A percentile compares a stretch with the other conserved stretches of the same genome.
Conservation (phyloP, 2,113 vertebrate species). For the Pristiophorus japonicus region DNA sequence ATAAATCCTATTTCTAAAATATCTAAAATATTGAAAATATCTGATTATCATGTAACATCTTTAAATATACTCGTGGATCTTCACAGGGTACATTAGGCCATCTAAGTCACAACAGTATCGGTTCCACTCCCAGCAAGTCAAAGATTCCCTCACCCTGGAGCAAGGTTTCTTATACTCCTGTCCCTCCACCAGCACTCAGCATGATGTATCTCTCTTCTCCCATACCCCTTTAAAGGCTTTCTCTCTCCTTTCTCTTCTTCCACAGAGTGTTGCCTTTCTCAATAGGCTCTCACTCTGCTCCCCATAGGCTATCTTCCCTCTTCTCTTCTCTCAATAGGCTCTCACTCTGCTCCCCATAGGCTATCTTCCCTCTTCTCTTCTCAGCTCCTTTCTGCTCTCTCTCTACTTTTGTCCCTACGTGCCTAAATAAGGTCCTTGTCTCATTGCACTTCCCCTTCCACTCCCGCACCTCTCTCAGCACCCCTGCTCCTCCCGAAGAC, state of each 20-base stretch:
- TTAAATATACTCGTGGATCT: too few species aligned
- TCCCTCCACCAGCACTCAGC: too few species aligned
- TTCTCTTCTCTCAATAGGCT: background rate
- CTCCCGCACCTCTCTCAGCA: background rate
- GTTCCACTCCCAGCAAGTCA: too few species aligned
- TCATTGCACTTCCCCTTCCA: background rate
- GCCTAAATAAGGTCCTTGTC: background rate
- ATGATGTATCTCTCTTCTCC: too few species aligned
- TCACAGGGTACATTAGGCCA: too few species aligned
- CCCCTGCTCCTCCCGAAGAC: background rate
- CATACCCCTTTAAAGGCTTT: too few species aligned
- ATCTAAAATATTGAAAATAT: too few species aligned
- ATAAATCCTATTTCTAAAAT: too few species aligned
- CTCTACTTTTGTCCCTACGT: background rate
- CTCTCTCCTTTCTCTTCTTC: background rate
- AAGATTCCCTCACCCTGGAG: too few species aligned
- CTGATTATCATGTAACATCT: too few species aligned
- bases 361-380: background rate
- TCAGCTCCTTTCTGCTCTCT: background rate
- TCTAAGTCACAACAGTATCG: too few species aligned
- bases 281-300: background rate
- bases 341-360: background rate
- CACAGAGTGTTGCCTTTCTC: background rate
- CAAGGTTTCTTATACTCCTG: too few species aligned
- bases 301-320: background rate